Base-by-base conservation (phyloP, 2,797 vertebrate genomes). In the Acanthurus tractus region DNA sequence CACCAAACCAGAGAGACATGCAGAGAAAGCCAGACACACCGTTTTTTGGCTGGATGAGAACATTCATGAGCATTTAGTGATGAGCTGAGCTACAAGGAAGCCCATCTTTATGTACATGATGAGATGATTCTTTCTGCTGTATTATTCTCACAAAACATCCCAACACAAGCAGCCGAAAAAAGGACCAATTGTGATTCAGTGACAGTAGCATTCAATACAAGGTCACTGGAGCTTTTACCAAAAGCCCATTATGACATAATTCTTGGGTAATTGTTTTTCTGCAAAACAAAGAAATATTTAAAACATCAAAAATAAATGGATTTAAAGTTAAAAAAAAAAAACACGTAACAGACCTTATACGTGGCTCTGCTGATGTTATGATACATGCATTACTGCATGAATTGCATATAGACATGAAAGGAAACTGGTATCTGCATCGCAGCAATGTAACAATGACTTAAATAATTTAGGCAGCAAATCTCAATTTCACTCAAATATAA, bases 181-280 rank as follows among this genome's bases (percentile, higher is more conserved):
- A 69, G 70, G 48, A 63, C 49, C 53, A 38, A 22, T 36, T 81
- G 66, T 61, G 76, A 80, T 78, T 81, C 68, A 74, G 48, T 66
- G 67, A 82, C 65, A 77, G 74, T 18, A 48, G 74, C 29, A 81
- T 78, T 70, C 69, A 76, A 79, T 2, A 59, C 83, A 91, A 92
- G 86, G 88, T 92, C 84, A 15, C 48, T 34, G 0, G 7, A 58
- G 74, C 22, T 50, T 70, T 66, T 7, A 68, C 12, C 45, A 36
- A 34, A 69, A 29, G 49, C 46, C 49, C 1, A 57, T 17, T 12
- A n/a, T 8, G 1, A n/a, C 7, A 2, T 12, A 20, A 46, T 34
- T 61, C 22, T 20, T 62, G 38, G 6, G 2, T 61, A 12, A 68
- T 54, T 70, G 36, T 20, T 71, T 46, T 61, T 13, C 45, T 63